Evolutionary conservation across 2,113 vertebrate genomes (phyloP), one percentile per base, ranked within the genome.

Genomic region (Jacana jacana): DNA sequence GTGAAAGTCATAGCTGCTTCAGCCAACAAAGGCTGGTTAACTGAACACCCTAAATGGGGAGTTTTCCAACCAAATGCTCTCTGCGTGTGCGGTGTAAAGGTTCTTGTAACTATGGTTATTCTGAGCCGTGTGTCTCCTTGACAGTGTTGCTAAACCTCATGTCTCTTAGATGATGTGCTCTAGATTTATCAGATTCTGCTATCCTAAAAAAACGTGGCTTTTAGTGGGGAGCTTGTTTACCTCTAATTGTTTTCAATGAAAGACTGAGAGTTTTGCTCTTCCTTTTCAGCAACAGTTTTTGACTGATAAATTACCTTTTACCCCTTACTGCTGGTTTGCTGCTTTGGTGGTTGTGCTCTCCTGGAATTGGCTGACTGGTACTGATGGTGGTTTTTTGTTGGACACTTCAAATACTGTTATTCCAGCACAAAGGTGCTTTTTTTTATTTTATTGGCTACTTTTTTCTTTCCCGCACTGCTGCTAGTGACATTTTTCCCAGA

Each of bases 31-130:
- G 37, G 16, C 3, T n/a, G 24, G 52, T 52, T 48, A 51, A n/a
- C 10, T 27, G 0, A 63, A 23, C 5, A 19, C 3, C 4, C 7
- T 10, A 39, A 19, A 20, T 9, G 13, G 27, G 9, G 27, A n/a
- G 9, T 30, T 42, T 52, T 85, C 18, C 28, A 42, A 8, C 9
- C 44, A 13, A 11, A 23, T 66, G 35, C 35, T 81, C 39, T 31
- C 48, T 64, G 42, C 54, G 14, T 3, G 7, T 6, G 44, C 75
- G 76, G 57, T 30, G 2, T 22, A 13, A 69, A 57, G 66, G 58
- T 61, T 69, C 75, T 24, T 66, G 88, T 63, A 31, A 7, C 71
- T 80, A 0, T 76, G 88, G 37, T 42, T 91, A 5, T 92, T 88
- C 68, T 37, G 86, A 58, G 68, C 79, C 39, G 13, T n/a, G 7